These are phyloP conservation scores for Mesoclemmys tuberculata DNA, from an alignment of 2,113 vertebrate genomes.

Conservation along the genomic window DNA sequence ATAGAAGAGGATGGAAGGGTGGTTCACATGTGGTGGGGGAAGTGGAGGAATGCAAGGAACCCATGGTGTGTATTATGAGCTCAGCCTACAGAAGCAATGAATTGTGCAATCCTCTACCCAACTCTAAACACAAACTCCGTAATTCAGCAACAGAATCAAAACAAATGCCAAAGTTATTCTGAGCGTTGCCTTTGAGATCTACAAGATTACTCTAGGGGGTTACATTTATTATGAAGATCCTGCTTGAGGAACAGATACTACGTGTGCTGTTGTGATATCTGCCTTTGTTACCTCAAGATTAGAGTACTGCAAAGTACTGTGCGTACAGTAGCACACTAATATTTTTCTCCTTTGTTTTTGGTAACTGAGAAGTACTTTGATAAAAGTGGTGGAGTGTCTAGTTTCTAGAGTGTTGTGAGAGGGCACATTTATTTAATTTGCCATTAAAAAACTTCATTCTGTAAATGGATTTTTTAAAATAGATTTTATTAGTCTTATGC, in stretches of 20 bases:
- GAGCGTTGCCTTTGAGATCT: not conserved
- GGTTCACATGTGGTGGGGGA: not conserved
- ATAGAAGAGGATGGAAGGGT: not conserved
- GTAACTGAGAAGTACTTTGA: accelerated
- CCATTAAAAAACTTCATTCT: not conserved
- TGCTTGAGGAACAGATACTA: not conserved
- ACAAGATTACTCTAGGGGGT: not conserved
- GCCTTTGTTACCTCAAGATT: not conserved
- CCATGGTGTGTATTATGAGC: not conserved
- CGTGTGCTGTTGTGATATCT: not conserved
- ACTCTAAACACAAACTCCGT: not conserved
- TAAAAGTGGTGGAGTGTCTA: not conserved
- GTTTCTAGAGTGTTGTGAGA: not conserved
- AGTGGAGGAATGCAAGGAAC: not conserved
- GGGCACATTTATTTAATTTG: not conserved
- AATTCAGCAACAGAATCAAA: not conserved
- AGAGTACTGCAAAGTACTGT: not conserved
- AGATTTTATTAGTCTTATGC: not conserved
- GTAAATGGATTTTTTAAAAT: not conserved
- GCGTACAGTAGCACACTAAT: not conserved
- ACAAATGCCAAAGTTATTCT: not conserved
- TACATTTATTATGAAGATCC: not conserved
- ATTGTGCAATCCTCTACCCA: not conserved
- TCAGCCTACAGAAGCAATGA: not conserved
- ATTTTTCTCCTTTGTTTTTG: not conserved